These are phyloP conservation scores for Notospermus geniculatus DNA, from an alignment of 1,140 invertebrate species.

Conservation along the genomic window DNA sequence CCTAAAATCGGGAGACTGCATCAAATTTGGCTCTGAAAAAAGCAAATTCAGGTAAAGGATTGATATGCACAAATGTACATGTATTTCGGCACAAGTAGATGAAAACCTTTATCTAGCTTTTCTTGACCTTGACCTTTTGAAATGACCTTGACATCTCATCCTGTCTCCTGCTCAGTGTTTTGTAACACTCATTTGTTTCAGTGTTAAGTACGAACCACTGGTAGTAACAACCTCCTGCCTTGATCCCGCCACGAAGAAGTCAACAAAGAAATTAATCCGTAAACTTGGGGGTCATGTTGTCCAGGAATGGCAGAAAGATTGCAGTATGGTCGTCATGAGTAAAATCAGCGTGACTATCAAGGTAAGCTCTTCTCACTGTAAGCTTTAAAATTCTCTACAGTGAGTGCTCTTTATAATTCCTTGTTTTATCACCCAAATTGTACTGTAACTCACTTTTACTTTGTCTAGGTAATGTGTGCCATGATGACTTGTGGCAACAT, in stretches of 20 bases:
- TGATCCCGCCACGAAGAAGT: slow-evolving; percentile 34
- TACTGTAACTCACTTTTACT: neutral
- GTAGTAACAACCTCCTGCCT: slow-evolving; percentile 48
- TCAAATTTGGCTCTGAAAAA: slow-evolving; percentile 55
- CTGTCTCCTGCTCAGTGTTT: no score
- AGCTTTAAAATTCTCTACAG: no score
- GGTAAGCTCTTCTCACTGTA: slow-evolving; percentile 43
- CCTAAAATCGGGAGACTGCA: slow-evolving; percentile 43
- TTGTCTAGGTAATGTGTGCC: slow-evolving; percentile 61
- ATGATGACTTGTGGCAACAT: slow-evolving; percentile 64
- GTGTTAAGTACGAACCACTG: slow-evolving; percentile 49
- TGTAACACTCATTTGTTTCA: slow-evolving; percentile 28
- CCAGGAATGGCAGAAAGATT: slow-evolving; percentile 56
- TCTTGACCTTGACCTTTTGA: neutral
- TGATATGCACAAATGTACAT: neutral
- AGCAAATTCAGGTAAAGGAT: slow-evolving; percentile 49
- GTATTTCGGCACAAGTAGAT: neutral
- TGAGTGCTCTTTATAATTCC: no score
- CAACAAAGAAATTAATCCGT: slow-evolving; percentile 32
- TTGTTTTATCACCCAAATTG: no score
- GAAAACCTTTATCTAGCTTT: neutral
- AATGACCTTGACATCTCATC: neutral
- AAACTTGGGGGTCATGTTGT: slow-evolving; percentile 53
- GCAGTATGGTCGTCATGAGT: slow-evolving; percentile 67
- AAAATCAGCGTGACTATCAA: slow-evolving; percentile 68